A percentile compares a stretch with the other conserved stretches of the same genome.
Conservation (phyloP, 2,888 invertebrate genomes). For the Machimus rusticus region DNA sequence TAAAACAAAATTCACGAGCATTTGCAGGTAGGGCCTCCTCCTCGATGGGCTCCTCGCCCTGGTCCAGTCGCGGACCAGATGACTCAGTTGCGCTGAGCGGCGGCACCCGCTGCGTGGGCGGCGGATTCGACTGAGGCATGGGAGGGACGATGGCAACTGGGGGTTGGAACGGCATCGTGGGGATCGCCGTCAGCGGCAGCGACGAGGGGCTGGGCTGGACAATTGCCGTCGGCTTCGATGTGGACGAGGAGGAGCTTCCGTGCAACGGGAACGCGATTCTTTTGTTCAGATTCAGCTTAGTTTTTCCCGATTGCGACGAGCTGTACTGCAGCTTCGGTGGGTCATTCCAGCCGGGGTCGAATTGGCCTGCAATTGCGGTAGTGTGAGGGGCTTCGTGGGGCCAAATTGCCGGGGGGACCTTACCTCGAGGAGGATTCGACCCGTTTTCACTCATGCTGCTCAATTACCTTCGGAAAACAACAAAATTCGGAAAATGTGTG, state of each 20-base stretch:
- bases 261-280: conserved; percentile 59
- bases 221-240: conserved; percentile 55
- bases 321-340: conserved; percentile 56
- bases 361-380: conserved; percentile 53
- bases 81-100: background rate
- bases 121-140: conserved; percentile 49
- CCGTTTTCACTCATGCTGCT: conserved; percentile 31
- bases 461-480: background rate
- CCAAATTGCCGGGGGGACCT: background rate
- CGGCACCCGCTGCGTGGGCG: background rate
- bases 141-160: conserved; percentile 55
- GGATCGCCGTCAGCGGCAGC: conserved; percentile 47
- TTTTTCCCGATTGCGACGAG: conserved; percentile 51
- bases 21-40: conserved; percentile 6
- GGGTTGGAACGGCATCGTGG: conserved; percentile 45
- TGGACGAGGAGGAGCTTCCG: conserved; percentile 44
- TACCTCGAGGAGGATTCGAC: conserved; percentile 32
- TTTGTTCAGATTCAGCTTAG: conserved; percentile 59
- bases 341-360: conserved; percentile 62
- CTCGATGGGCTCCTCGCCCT: background rate
- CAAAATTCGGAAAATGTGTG: background rate
- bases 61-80: background rate
- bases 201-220: conserved; percentile 53
- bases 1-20: conserved; percentile 44
- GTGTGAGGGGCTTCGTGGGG: background rate